Conservation (phyloP, 2,888 invertebrate species). For the Aethes cnicana region DNA sequence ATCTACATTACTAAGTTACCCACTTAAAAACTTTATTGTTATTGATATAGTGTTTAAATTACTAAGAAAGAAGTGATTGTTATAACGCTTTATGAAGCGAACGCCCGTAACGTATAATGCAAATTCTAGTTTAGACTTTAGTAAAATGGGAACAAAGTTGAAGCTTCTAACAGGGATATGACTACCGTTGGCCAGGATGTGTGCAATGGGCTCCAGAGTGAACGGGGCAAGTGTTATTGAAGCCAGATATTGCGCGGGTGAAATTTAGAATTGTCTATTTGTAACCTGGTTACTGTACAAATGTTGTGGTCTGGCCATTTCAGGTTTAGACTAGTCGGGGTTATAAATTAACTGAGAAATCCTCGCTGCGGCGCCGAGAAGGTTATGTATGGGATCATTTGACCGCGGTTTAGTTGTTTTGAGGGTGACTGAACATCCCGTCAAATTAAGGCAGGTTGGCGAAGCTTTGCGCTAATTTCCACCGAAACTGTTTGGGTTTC, state of each 20-base stretch:
- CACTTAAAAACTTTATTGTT: slow-evolving; percentile 45
- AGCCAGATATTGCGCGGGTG: slow-evolving; percentile 63
- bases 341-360: slow-evolving; percentile 27
- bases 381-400: slow-evolving; percentile 17
- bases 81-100: slow-evolving; percentile 6
- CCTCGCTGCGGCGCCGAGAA: slow-evolving; percentile 16
- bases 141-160: too few relatives aligned
- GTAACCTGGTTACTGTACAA: slow-evolving; percentile 33
- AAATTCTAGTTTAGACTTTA: slow-evolving; percentile 9
- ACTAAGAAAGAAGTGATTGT: background rate
- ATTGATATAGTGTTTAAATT: background rate
- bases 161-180: slow-evolving; percentile 36
- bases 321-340: slow-evolving; percentile 24
- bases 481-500: too few relatives aligned
- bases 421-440: slow-evolving; percentile 1
- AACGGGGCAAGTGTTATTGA: slow-evolving; percentile 76
- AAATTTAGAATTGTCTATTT: slow-evolving; percentile 48
- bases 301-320: slow-evolving; percentile 42
- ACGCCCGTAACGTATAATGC: too few relatives aligned
- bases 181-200: slow-evolving; percentile 54
- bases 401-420: slow-evolving; percentile 9
- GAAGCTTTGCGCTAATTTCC: too few relatives aligned
- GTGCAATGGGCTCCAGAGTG: slow-evolving; percentile 65
- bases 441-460: slow-evolving; percentile 1
- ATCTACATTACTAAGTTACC: too few relatives aligned